Conservation (phyloP, 2,888 invertebrate genomes). For the Papilio elwesi region DNA sequence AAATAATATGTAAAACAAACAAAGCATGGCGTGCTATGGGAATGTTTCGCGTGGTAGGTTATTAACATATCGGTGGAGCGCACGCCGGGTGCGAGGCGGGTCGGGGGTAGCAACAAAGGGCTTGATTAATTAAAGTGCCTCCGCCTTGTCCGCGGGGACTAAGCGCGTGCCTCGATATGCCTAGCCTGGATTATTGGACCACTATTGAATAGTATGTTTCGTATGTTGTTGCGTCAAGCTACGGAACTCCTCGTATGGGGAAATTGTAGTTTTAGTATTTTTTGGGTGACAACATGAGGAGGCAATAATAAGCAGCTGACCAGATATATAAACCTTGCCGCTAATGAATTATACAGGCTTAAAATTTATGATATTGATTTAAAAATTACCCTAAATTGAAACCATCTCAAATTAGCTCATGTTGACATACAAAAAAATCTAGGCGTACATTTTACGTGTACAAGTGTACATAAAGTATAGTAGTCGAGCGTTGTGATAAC, state of each 20-base stretch:
- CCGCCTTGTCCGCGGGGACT: constrained; percentile 73
- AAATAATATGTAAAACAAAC: constrained; percentile 70
- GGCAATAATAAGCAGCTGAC: too few relatives aligned
- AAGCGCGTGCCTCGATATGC: constrained; percentile 60
- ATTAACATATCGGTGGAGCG: constrained; percentile 69
- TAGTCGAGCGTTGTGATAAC: constrained; percentile 65
- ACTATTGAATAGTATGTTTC: constrained; percentile 50
- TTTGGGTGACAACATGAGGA: background rate
- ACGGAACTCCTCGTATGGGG: background rate
- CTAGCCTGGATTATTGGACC: constrained; percentile 67
- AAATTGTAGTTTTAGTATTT: background rate
- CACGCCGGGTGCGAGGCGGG: constrained; percentile 54
- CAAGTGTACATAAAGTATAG: constrained; percentile 59
- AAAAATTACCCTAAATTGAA: too few relatives aligned
- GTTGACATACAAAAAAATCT: constrained; percentile 1
- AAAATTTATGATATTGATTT: too few relatives aligned
- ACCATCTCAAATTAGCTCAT: too few relatives aligned
- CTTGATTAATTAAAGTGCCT: constrained; percentile 82
- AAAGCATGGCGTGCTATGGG: constrained; percentile 62
- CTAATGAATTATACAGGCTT: too few relatives aligned
- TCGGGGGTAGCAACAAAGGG: constrained; percentile 70
- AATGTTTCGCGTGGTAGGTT: constrained; percentile 69
- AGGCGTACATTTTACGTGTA: constrained; percentile 27
- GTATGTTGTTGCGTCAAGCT: constrained; percentile 11
- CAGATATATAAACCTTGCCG: too few relatives aligned